Evolutionary conservation across 2,888 invertebrate genomes (phyloP), one percentile per base, ranked within the genome.

Genomic region (Tortricodes alternella): DNA sequence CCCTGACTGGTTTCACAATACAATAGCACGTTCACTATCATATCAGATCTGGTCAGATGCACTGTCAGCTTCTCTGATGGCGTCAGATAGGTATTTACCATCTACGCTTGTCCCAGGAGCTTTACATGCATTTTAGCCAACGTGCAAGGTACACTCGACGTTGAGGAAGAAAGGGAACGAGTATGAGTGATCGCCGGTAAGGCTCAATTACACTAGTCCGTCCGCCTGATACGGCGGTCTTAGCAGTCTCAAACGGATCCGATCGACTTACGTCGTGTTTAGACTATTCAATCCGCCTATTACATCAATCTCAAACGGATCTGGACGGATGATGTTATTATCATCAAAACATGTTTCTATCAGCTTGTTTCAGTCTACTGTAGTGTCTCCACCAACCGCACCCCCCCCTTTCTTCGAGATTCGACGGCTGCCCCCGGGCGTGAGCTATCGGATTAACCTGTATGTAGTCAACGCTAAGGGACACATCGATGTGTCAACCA

Each of bases 401-500:
- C 92, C 18, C 94, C 94, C 0, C n/a, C 94, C 95, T 0, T 91
- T 87, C 71, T 95, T 94, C 85, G 93, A 93, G 74, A 92, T 94
- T 53, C 92, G 92, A 62, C 94, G 93, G 27, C 91, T 94, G 53
- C 94, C 95, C 63, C 93, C 95, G 3, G 95, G 95, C 23, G 93
- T 93, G 64, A 96, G 93, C 79, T 96, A 95, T 91, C 92, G 95
- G 68, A 94, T 97, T 69, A 94, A 95, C 76, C 86, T 97, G 65
- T 97, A 95, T 76, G 96, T 97, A 2, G 93, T 95, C 73, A 97
- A 97, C 84, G 95, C 95, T 46, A 97, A 97, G 78, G 97, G 97
- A 41, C 91, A 95, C 58, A 96, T 96, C 70, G 96, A 97, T 66
- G 95, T 96, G 24, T 93, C 95, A 50, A 93, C 96, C 53, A 94